phyloP scores from a whole-genome alignment of 2,113 vertebrate species.

The Phylloscopus trochilus region DNA sequence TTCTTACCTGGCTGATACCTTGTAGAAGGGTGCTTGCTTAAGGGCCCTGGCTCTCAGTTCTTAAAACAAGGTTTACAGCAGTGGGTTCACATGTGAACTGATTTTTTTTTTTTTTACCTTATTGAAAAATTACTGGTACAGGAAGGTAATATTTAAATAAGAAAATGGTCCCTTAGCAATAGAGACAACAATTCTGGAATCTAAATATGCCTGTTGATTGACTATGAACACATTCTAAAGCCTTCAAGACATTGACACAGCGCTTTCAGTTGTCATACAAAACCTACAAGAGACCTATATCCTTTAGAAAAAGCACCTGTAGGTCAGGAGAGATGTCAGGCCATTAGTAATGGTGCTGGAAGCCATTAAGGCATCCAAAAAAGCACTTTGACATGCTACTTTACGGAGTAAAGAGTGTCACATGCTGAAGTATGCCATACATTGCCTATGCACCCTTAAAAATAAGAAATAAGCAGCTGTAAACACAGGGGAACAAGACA shows the following conservation, averaged over 20 bases:
- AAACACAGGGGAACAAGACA: not conserved
- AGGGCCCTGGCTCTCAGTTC: not conserved
- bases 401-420: not conserved
- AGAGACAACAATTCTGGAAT: not conserved
- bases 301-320: not conserved
- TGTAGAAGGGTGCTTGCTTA: not conserved
- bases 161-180: not conserved
- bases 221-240: not conserved
- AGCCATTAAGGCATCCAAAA: not conserved
- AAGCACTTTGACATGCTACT: not conserved
- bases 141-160: not conserved
- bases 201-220: not conserved
- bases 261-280: not conserved
- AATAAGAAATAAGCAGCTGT: not conserved
- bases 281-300: not conserved
- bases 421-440: not conserved
- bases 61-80: not conserved
- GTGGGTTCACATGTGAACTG: not conserved
- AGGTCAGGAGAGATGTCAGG: not conserved
- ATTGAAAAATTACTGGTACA: not conserved
- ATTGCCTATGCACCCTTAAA: not conserved
- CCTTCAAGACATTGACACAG: not conserved
- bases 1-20: not conserved
- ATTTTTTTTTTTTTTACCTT: not conserved
- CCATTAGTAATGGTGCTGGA: not conserved